Evolutionary conservation across 2,113 vertebrate genomes (phyloP).

Genomic region (Boulengeromyrus knoepffleri): DNA sequence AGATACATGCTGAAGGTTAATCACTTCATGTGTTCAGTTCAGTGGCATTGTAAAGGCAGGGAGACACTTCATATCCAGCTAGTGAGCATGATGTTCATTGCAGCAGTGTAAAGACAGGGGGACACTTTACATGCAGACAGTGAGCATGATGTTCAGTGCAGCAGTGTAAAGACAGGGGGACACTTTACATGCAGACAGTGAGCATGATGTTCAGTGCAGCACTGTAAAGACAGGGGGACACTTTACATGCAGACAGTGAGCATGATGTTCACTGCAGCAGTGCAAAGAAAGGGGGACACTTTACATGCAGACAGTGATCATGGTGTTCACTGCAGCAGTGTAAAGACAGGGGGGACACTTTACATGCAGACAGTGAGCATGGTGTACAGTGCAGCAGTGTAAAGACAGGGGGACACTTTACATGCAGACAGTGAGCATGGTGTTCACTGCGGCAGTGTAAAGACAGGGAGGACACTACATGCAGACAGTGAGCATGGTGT

Average conservation of each 20-base stretch:
- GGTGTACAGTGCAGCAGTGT: too few relatives aligned
- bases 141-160: background rate
- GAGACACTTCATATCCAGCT: too few relatives aligned
- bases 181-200: background rate
- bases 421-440: too few relatives aligned
- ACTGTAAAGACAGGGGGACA: background rate
- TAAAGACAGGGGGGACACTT: background rate
- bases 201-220: background rate
- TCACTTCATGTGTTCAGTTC: background rate
- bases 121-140: background rate
- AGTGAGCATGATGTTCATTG: too few relatives aligned
- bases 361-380: too few relatives aligned
- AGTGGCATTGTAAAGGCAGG: background rate
- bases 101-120: background rate
- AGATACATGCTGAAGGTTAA: background rate
- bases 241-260: background rate
- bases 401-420: too few relatives aligned
- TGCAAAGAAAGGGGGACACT: background rate
- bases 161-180: background rate
- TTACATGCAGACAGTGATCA: background rate
- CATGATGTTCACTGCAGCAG: background rate
- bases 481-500: background rate
- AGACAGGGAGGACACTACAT: background rate
- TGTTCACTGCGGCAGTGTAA: too few relatives aligned
- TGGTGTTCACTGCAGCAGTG: background rate